Percentiles rank a stretch among this genome's conserved stretches.
Conservation (phyloP, 2,888 invertebrate species). For the Bellardia bayeri region DNA sequence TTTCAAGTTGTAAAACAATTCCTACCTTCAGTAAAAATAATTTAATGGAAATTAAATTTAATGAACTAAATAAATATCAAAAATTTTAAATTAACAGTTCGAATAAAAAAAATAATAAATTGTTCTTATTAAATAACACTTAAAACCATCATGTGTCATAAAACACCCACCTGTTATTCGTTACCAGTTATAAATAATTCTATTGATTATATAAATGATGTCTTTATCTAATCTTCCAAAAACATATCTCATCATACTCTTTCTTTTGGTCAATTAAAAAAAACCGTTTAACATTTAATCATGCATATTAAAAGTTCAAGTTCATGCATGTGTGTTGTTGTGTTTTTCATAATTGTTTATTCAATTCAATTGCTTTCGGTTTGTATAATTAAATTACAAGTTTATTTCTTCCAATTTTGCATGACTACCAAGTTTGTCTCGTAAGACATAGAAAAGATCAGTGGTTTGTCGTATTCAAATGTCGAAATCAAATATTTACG, state of each 20-base stretch:
- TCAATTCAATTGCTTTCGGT: slow-evolving; percentile 15
- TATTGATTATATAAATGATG: not conserved
- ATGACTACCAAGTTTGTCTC: slow-evolving; percentile 9
- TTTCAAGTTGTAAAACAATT: no score
- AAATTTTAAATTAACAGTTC: no score
- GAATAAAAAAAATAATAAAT: no score
- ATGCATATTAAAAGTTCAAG: slow-evolving; percentile 52
- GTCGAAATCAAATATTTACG: slow-evolving; percentile 44
- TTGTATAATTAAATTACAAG: slow-evolving; percentile 18
- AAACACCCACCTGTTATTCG: not conserved
- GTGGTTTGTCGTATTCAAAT: slow-evolving; percentile 26
- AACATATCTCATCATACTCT: not conserved
- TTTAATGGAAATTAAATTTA: no score
- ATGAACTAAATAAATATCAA: no score
- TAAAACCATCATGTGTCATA: not conserved
- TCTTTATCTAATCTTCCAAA: not conserved
- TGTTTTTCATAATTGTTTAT: slow-evolving; percentile 5
- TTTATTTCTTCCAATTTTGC: slow-evolving; percentile 40
- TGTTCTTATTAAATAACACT: not conserved
- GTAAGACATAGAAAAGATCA: not conserved
- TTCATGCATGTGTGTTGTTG: slow-evolving; percentile 31
- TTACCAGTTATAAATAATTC: not conserved
- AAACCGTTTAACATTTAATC: slow-evolving; percentile 34
- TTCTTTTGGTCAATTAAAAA: slow-evolving; percentile 7
- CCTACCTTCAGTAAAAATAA: no score